phyloP scores from a whole-genome alignment of 2,113 vertebrate species.

The Gila orcuttii region DNA sequence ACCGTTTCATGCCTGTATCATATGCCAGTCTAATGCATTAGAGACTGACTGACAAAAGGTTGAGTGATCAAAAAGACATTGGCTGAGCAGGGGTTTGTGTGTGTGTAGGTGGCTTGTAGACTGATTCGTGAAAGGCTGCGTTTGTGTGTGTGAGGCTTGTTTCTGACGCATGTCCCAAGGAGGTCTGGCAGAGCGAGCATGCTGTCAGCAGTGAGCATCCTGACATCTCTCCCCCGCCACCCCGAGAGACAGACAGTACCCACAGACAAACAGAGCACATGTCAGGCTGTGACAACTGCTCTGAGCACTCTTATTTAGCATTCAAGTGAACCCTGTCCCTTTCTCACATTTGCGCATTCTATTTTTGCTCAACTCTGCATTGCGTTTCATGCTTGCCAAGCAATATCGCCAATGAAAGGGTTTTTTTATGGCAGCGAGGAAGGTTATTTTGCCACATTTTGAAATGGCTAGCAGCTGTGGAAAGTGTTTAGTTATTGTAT shows the following conservation, averaged over 20 bases:
- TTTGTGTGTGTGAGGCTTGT: slow-evolving; percentile 29
- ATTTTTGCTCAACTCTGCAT: slow-evolving; percentile 42
- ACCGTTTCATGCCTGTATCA: not conserved
- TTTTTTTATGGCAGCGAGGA: slow-evolving; percentile 21
- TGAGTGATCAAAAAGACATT: slow-evolving; percentile 24
- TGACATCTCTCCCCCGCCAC: slow-evolving; percentile 35
- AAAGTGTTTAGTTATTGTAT: slow-evolving; percentile 33
- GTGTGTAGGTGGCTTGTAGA: slow-evolving; percentile 13
- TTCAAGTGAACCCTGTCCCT: slow-evolving; percentile 44
- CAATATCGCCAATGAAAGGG: slow-evolving; percentile 13
- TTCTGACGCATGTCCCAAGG: slow-evolving; percentile 49
- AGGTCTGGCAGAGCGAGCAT: slow-evolving; percentile 45
- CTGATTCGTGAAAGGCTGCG: not conserved
- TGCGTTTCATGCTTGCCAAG: slow-evolving; percentile 35
- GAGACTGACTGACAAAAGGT: slow-evolving; percentile 29
- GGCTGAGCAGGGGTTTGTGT: not conserved
- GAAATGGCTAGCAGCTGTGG: slow-evolving; percentile 21
- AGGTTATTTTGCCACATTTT: slow-evolving; percentile 10
- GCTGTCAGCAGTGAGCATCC: slow-evolving; percentile 43
- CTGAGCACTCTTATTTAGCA: slow-evolving; percentile 51
- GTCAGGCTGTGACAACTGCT: slow-evolving; percentile 50
- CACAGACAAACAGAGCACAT: slow-evolving; percentile 49
- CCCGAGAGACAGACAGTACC: slow-evolving; percentile 32
- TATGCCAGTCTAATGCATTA: not conserved
- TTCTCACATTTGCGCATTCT: slow-evolving; percentile 37